These are phyloP conservation scores for Pelobates cultripes DNA, from an alignment of 2,797 vertebrate genomes.

Conservation along the genomic window DNA sequence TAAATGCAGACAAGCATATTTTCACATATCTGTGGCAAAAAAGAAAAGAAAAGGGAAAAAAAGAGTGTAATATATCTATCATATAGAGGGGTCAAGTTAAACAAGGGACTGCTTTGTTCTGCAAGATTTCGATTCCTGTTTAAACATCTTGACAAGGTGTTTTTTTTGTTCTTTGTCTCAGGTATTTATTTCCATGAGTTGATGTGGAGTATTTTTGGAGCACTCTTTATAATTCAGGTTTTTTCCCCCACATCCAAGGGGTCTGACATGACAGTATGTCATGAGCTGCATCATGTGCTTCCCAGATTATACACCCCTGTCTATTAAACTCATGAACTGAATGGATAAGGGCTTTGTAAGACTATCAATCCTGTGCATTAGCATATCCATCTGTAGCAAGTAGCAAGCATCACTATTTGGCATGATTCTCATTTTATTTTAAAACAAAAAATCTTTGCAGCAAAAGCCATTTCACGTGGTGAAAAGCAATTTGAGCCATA, in stretches of 20 bases:
- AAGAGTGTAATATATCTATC: background rate
- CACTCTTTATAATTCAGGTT: conserved; percentile 49
- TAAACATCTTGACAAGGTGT: background rate
- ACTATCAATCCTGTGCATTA: conserved; percentile 40
- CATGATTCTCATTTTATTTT: background rate
- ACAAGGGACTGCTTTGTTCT: conserved; percentile 3
- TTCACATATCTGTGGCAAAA: conserved; percentile 9
- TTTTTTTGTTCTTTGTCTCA: conserved; percentile 48
- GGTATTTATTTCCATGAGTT: conserved; percentile 52
- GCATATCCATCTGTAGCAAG: background rate
- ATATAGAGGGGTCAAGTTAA: background rate
- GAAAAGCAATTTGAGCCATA: conserved; percentile 36
- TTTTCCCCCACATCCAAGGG: background rate
- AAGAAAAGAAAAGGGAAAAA: too few relatives aligned
- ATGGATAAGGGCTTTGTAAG: conserved; percentile 48
- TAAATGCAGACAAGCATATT: background rate
- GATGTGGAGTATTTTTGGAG: conserved; percentile 44
- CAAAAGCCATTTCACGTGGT: conserved; percentile 41
- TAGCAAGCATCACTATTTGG: conserved; percentile 32
- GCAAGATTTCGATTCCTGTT: conserved; percentile 17
- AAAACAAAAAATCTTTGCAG: conserved; percentile 4
- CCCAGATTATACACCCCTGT: conserved; percentile 12
- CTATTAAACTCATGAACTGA: conserved; percentile 14
- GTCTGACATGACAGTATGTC: conserved; percentile 8
- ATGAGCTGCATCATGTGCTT: conserved; percentile 36